These are phyloP conservation scores for Paralichthys olivaceus DNA, from an alignment of 2,113 vertebrate genomes.

Conservation along the genomic window DNA sequence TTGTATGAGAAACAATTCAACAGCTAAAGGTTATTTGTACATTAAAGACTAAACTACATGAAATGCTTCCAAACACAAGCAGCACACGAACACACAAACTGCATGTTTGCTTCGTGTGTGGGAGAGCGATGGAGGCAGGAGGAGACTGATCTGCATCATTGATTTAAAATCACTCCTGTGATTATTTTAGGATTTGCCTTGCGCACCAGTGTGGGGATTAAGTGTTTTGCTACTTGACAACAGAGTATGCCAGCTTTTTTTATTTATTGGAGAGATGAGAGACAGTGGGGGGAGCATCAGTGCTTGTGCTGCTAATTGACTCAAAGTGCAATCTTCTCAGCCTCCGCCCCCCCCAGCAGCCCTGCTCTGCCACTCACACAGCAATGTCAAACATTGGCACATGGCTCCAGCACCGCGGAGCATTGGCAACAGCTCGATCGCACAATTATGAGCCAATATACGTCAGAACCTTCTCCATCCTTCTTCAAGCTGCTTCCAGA, in stretches of 20 bases:
- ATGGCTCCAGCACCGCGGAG: conserved; percentile 10
- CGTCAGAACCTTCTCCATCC: not conserved
- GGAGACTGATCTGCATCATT: conserved; percentile 47
- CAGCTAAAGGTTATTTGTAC: not conserved
- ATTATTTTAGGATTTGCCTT: conserved; percentile 58
- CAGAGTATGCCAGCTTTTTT: conserved; percentile 39
- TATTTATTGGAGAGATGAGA: conserved; percentile 47
- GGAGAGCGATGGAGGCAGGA: conserved; percentile 22
- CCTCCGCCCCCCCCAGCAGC: not conserved
- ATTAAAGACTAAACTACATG: not conserved
- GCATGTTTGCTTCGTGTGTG: conserved; percentile 28
- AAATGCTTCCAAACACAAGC: not conserved
- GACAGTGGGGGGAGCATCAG: conserved; percentile 34
- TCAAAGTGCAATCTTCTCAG: conserved; percentile 60
- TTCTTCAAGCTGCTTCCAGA: not conserved
- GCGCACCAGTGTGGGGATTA: conserved; percentile 51
- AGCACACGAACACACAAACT: not conserved
- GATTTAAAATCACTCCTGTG: conserved; percentile 61
- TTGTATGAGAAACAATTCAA: too few species aligned
- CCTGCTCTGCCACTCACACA: conserved; percentile 38
- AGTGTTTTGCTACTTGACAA: conserved; percentile 57
- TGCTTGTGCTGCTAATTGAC: conserved; percentile 61
- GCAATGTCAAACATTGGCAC: conserved; percentile 47
- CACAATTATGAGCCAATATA: conserved; percentile 27
- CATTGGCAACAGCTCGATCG: conserved; percentile 24